Evolutionary conservation across 2,888 invertebrate species (phyloP).

Genomic region (Dryobotodes eremita): DNA sequence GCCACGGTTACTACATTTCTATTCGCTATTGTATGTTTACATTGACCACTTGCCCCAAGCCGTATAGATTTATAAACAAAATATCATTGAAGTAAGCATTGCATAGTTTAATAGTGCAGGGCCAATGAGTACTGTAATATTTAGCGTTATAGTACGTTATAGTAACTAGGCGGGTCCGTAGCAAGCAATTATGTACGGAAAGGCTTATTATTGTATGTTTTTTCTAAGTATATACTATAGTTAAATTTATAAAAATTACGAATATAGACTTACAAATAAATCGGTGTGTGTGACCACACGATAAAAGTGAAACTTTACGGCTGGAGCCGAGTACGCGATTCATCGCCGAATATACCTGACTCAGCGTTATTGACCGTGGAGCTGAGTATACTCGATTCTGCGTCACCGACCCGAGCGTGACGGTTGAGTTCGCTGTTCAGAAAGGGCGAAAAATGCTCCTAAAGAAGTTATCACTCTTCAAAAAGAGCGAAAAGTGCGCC

Average conservation of each 20-base stretch:
- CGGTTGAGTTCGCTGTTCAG: neutral
- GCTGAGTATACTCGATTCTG: neutral
- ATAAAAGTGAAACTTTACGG: neutral
- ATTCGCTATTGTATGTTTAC: constrained; percentile 13
- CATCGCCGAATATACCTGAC: neutral
- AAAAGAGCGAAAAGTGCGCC: neutral
- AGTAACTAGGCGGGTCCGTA: constrained; percentile 67
- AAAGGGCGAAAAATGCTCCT: neutral
- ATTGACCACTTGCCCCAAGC: constrained; percentile 49
- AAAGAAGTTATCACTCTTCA: too few relatives aligned
- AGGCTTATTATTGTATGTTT: constrained; percentile 72
- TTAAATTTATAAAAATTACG: neutral
- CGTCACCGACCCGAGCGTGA: neutral
- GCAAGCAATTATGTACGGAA: constrained; percentile 72
- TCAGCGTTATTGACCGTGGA: too few relatives aligned
- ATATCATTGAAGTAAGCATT: constrained; percentile 76
- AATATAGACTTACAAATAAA: neutral
- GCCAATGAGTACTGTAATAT: constrained; percentile 80
- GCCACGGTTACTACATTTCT: constrained; percentile 5
- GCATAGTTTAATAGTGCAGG: constrained; percentile 76
- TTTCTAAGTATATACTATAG: constrained; percentile 8
- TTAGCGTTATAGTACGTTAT: constrained; percentile 68
- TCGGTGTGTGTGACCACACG: too few relatives aligned
- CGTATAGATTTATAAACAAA: constrained; percentile 60
- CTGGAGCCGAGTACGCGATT: neutral